A percentile compares a stretch with the other conserved stretches of the same genome.
phyloP scores from a whole-genome alignment of 2,888 invertebrate species.

The Cotesia congregata region DNA sequence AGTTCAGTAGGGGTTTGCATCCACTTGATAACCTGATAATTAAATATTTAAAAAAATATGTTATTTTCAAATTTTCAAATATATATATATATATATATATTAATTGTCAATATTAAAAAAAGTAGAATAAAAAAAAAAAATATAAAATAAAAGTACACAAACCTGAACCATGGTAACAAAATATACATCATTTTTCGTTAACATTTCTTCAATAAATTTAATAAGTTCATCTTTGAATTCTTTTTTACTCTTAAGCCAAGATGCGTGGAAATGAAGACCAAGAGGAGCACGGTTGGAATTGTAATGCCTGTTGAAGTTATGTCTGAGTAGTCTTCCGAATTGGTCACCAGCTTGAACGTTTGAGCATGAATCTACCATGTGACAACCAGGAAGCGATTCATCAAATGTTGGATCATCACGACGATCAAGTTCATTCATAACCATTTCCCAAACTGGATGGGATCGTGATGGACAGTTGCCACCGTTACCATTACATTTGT shows the following conservation, averaged over 20 bases:
- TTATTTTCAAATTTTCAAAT: neutral
- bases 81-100: too few species aligned
- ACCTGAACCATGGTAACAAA: constrained; percentile 89
- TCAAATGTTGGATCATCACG: constrained; percentile 95
- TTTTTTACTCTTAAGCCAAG: constrained; percentile 94
- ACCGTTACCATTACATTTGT: constrained; percentile 94
- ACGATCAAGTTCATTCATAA: constrained; percentile 94
- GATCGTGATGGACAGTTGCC: constrained; percentile 92
- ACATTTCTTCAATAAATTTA: constrained; percentile 94
- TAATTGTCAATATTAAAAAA: too few species aligned
- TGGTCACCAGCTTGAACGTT: constrained; percentile 93
- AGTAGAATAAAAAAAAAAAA: neutral
- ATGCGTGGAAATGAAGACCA: constrained; percentile 93
- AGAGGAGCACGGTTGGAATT: constrained; percentile 93
- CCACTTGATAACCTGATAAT: constrained; percentile 88
- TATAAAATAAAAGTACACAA: constrained; percentile 39
- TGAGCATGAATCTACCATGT: constrained; percentile 94
- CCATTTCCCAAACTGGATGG: constrained; percentile 97
- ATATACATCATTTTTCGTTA: constrained; percentile 90
- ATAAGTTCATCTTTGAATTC: constrained; percentile 92
- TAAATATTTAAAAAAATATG: constrained; percentile 33
- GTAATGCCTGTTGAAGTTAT: constrained; percentile 96
- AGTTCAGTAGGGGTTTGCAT: constrained; percentile 95
- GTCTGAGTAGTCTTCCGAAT: constrained; percentile 88
- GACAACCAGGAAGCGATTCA: constrained; percentile 93